phyloP scores from a whole-genome alignment of 2,113 vertebrate genomes.

The Coreoperca whiteheadi region DNA sequence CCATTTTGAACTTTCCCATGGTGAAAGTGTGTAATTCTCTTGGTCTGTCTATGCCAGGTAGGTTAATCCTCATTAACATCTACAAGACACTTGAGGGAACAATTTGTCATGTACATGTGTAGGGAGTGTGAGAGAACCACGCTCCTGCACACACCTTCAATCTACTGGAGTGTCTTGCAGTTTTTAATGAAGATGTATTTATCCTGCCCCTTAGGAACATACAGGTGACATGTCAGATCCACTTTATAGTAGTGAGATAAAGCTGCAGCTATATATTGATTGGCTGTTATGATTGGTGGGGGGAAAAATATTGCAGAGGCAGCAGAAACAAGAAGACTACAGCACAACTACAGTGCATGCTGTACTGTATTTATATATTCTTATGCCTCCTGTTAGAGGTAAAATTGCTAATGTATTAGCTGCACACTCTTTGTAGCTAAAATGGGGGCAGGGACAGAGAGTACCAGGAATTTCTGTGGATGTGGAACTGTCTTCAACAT shows the following conservation, averaged over 20 bases:
- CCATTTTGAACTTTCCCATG: conserved; percentile 31
- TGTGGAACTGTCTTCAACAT: background rate
- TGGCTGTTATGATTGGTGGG: background rate
- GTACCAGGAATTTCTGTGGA: background rate
- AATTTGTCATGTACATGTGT: conserved; percentile 52
- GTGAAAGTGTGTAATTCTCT: conserved; percentile 21
- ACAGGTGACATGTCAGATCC: conserved; percentile 11
- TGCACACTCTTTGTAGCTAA: background rate
- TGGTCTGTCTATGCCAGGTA: conserved; percentile 27
- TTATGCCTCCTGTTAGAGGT: background rate
- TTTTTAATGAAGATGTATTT: conserved; percentile 35
- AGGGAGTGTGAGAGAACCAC: conserved; percentile 2
- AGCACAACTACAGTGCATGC: no score
- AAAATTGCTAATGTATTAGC: background rate
- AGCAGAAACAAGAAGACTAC: background rate
- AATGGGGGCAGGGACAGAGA: background rate
- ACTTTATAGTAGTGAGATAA: background rate
- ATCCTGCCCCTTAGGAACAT: conserved; percentile 4
- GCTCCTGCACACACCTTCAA: conserved; percentile 18
- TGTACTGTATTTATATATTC: no score
- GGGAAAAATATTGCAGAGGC: background rate
- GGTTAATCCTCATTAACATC: conserved; percentile 72
- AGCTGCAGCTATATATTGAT: background rate
- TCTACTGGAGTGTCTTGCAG: background rate
- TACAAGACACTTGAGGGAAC: conserved; percentile 52